Base-by-base conservation (phyloP, 2,113 vertebrate genomes). In the Lagopus leucura region DNA sequence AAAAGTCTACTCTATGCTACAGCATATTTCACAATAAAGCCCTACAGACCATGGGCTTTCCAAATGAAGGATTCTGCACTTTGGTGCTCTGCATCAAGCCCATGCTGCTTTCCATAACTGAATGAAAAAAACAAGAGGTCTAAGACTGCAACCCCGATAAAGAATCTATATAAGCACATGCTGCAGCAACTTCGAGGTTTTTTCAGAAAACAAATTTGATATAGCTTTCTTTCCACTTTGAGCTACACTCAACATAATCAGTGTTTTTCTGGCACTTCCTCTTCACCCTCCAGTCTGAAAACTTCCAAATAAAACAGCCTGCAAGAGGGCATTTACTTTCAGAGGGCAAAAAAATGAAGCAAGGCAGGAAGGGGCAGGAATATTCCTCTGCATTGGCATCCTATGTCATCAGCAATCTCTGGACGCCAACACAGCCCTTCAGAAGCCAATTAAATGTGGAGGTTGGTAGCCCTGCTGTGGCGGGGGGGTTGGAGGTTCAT, bases 131-230 rank as follows among this genome's bases (percentile, higher is more conserved):
- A 5, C 0, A 14, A 75, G 25, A 32, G 0, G 8, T 21, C 10
- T 8, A 67, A 38, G 21, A 40, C 75, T 79, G 50, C 25, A 77
- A 54, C 2, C 15, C 30, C 22, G 13, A 10, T 71, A 36, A 18
- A 73, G 40, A 86, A 86, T 22, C 30, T 4, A 34, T 3, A 36
- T 20, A 18, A 76, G 10, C 27, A 42, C 0, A 8, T 8, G 3
- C 64, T 78, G 48, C 13, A 13, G 20, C 2, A 5, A 63, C 12
- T 48, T 48, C 34, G 27, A 25, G 21, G 34, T 24, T 54, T 36
- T 13, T 15, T 54, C 0, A 0, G 18, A 58, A 28, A 25, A 64
- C 27, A 27, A 52, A 64, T 1, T 0, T 15, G 58, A 60, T 36
- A 21, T 21, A 40, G 28, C 74, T 21, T 84, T 78, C 24, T 32